Percentiles rank a stretch among this genome's conserved stretches.
These are phyloP conservation scores for Drosophila peninsularis DNA, from an alignment of 2,888 invertebrate genomes.

Conservation along the genomic window DNA sequence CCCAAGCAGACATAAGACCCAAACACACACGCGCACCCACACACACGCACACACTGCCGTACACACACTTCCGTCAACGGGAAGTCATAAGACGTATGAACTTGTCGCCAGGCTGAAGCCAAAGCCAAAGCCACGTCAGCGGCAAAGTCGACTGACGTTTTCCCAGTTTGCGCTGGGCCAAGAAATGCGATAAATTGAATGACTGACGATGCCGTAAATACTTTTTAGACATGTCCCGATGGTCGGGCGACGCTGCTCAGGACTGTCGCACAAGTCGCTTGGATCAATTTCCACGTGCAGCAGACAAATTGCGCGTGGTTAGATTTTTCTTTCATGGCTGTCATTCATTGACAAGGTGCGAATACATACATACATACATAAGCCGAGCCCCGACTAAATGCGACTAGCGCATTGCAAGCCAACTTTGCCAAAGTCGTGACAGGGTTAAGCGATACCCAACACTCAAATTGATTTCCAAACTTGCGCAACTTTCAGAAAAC, in stretches of 20 bases:
- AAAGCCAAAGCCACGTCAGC: slow-evolving; percentile 30
- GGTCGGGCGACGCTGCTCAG: slow-evolving; percentile 30
- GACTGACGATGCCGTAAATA: slow-evolving; percentile 80
- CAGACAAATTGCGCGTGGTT: slow-evolving; percentile 80
- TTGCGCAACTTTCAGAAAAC: not conserved
- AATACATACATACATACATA: slow-evolving; percentile 35
- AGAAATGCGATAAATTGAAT: slow-evolving; percentile 81
- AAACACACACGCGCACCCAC: slow-evolving; percentile 39
- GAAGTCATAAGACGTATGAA: slow-evolving; percentile 81
- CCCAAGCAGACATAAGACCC: slow-evolving; percentile 66
- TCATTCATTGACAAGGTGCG: slow-evolving; percentile 66
- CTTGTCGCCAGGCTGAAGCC: slow-evolving; percentile 66
- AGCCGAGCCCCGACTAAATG: slow-evolving; percentile 28
- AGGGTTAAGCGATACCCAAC: slow-evolving; percentile 36
- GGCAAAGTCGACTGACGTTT: slow-evolving; percentile 49
- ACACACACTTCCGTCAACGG: slow-evolving; percentile 82
- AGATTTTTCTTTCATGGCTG: slow-evolving; percentile 66
- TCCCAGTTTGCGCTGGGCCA: slow-evolving; percentile 70
- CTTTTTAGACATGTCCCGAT: slow-evolving; percentile 72
- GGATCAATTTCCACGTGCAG: slow-evolving; percentile 74
- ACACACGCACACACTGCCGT: slow-evolving; percentile 34
- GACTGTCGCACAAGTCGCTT: slow-evolving; percentile 64
- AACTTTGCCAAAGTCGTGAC: slow-evolving; percentile 38
- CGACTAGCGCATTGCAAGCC: not conserved
- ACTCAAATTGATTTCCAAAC: slow-evolving; percentile 24